Evolutionary conservation across 1,140 invertebrate species (phyloP), one percentile per base, ranked within the genome.

Genomic region (Drosophila dunni): DNA sequence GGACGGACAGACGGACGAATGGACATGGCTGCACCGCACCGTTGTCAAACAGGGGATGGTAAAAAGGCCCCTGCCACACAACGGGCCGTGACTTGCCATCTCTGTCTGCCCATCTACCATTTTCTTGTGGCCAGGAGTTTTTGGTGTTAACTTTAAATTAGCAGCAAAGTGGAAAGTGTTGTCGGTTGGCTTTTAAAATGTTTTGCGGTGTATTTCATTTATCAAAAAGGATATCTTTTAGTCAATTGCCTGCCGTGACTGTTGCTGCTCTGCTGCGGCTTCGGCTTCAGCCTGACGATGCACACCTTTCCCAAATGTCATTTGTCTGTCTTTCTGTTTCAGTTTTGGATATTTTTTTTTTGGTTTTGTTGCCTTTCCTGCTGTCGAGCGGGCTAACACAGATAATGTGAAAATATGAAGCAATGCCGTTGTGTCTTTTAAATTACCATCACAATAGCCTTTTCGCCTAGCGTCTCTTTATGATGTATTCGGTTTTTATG

Each of bases 111-210:
- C 17, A 63, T 61, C 67, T 20, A 20, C 63, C 66, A 79, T 71
- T 83, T 89, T 80, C 80, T 89, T 84, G 84, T 81, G 73, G 80
- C 73, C 73, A 70, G 66, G 80, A 84, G 73, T 81, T 81, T 88
- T 84, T 80, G 81, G 81, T 84, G 81, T 84, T 84, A 89, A 90
- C 81, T 88, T 88, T 88, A 84, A 89, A 89, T 89, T 89, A 89
- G 84, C 84, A 84, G 84, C 74, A 89, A 89, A 89, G 84, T 89
- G 84, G 81, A 90, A 89, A 89, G 84, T 89, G 84, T 89, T 89
- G 84, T 90, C 84, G 84, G 84, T 89, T 89, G 72, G 81, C 84
- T 89, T 89, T 89, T 89, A 76, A 89, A 89, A 89, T 89, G 80
- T 84, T 89, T 80, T 89, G 84, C 78, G 85, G 84, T 89, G 75